Evolutionary conservation across 2,797 vertebrate genomes (phyloP), one percentile per base, ranked within the genome.

Genomic region (Molossus molossus): DNA sequence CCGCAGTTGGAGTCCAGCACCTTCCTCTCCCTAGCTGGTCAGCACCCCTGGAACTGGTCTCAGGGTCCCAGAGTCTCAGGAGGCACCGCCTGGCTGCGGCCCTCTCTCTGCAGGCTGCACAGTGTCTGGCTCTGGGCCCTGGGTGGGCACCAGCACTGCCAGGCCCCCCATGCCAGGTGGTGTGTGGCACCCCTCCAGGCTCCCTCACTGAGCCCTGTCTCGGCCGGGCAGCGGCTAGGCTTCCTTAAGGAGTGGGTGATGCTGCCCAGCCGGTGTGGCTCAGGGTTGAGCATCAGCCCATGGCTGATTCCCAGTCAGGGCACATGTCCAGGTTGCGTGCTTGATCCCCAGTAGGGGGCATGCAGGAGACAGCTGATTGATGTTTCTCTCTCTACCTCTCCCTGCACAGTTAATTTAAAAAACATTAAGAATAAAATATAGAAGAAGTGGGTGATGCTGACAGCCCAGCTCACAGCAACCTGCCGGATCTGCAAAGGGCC

Each of bases 1-100:
- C 3, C 7, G 23, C 18, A 53, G n/a, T 6, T 1, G 0, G 40
- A 15, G 11, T 55, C 12, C 57, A 18, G 2, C 10, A 4, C 81
- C 50, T 75, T 53, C 87, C 40, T 14, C 3, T 20, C 33, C 25
- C 80, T 80, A 62, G 40, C 6, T 1, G 27, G 11, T 73, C 8
- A 0, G 2, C 29, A 7, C 37, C 7, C 14, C 13, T 50, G 23
- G 62, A 45, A 3, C 23, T 4, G 45, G 33, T n/a, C 48, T 79
- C 64, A 57, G 55, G 21, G 20, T 7, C 69, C 45, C 13, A 2
- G 0, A 45, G 27, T 14, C 77, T 57, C 6, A 5, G 23, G n/a
- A 45, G 75, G 45, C 4, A 20, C 75, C 10, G 3, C 57, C 55
- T 9, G 27, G 18, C n/a, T 45, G 40, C 25, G 37, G 7, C 14